Evolutionary conservation across 2,888 invertebrate species (phyloP).

Genomic region (Cylindroiulus punctatus): DNA sequence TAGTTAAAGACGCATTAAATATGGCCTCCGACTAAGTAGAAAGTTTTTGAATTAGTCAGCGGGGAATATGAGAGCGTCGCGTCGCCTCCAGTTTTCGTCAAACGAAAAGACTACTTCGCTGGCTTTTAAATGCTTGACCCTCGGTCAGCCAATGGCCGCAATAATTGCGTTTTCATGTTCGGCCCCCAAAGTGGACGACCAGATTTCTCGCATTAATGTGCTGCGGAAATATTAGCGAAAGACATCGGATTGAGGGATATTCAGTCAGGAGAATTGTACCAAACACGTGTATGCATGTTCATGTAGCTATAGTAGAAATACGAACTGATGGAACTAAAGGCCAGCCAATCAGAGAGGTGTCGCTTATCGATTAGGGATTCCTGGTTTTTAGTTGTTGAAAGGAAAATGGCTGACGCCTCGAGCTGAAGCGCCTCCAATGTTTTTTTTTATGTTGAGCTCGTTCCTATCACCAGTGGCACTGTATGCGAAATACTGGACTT

Average conservation of each 20-base stretch:
- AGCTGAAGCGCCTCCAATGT: too few species aligned
- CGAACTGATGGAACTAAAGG: too few species aligned
- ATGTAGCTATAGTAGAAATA: too few species aligned
- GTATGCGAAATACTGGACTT: too few species aligned
- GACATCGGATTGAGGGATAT: not conserved
- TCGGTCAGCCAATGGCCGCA: not conserved
- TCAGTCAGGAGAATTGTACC: not conserved
- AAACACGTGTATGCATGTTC: too few species aligned
- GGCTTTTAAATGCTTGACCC: conserved; percentile 19
- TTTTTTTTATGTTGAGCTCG: too few species aligned
- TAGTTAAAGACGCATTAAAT: conserved; percentile 23
- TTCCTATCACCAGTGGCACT: too few species aligned
- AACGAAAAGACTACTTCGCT: too few species aligned
- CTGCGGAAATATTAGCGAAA: not conserved
- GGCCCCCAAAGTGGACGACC: not conserved
- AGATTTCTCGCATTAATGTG: not conserved
- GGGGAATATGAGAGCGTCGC: not conserved
- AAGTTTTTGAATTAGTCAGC: conserved; percentile 38
- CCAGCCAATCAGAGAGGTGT: too few species aligned
- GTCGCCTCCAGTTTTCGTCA: not conserved
- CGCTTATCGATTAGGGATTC: too few species aligned
- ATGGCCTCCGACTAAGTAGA: conserved; percentile 32
- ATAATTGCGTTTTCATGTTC: conserved; percentile 20
- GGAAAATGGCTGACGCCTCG: too few species aligned
- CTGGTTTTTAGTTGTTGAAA: too few species aligned